Evolutionary conservation across 2,888 invertebrate species (phyloP), one percentile per base, ranked within the genome.

Genomic region (Penaeus monodon): DNA sequence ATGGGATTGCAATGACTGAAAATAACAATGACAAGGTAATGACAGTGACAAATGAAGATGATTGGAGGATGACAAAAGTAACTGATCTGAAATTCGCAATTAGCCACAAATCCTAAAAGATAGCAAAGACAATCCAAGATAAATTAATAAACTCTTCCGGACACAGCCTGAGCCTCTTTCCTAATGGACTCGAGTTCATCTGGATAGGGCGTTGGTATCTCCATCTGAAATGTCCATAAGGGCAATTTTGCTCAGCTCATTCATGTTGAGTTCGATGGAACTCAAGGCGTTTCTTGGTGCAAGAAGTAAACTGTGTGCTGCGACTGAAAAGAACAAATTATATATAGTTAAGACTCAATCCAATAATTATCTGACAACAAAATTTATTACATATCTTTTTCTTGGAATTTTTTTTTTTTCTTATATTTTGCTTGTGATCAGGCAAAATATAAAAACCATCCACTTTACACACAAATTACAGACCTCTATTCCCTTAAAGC

Each of bases 261-360:
- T 93, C 0, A 96, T 88, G 96, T 95, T 77, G 96, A 94, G 90
- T 96, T 95, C n/a, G 91, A 97, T 96, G n/a, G 92, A 96, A 96
- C 90, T 95, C 95, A 44, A 98, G 93, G 38, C 96, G 95, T n/a
- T n/a, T n/a, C n/a, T 92, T 96, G 96, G 63, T 96, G 95, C 0
- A 98, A 98, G 91, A 97, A 97, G 92, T 96, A n/a, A 97, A 1
- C 97, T 96, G 89, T 96, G 95, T 0, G 97, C 96, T 2, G 96
- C 91, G 95, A 94, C 96, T 96, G 84, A 74, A 64, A 73, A 76
- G 76, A 88, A 76, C 17, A 20, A 73, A 20, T 27, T 24, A 66
- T 81, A n/a, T 81, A 7, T n/a, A n/a, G 66, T 33, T 24, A 10
- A 24, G 22, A 27, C 22, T 22, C 10, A 10, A 44, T 44, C n/a